Percentiles rank a stretch among this genome's conserved stretches.
These are phyloP conservation scores for Semaprochilodus insignis DNA, from an alignment of 2,797 vertebrate genomes.

Conservation along the genomic window DNA sequence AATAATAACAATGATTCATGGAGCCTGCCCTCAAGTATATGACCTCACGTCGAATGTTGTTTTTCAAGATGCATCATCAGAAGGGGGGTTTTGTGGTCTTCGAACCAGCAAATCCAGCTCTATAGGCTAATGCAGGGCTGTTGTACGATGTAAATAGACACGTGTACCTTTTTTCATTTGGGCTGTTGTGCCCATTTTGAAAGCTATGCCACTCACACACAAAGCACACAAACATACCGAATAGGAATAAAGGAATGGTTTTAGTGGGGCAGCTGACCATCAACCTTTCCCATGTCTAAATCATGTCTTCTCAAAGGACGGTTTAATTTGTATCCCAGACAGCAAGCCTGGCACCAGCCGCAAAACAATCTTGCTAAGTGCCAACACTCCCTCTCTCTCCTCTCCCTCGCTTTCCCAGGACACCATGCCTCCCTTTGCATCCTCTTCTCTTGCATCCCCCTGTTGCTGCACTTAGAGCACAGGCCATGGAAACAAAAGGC, in stretches of 20 bases:
- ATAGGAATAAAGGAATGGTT: neutral
- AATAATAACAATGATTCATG: too few relatives aligned
- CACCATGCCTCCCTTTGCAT: slow-evolving; percentile 10
- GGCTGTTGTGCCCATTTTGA: too few relatives aligned
- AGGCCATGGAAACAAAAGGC: slow-evolving; percentile 42
- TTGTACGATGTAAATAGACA: too few relatives aligned
- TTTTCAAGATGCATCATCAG: too few relatives aligned
- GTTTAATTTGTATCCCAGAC: slow-evolving; percentile 62
- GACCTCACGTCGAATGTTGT: too few relatives aligned
- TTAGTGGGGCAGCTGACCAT: slow-evolving; percentile 45
- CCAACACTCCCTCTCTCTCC: slow-evolving; percentile 58
- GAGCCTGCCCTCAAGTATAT: too few relatives aligned
- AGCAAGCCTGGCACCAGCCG: slow-evolving; percentile 64
- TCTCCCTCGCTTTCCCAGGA: slow-evolving; percentile 7
- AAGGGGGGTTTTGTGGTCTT: too few relatives aligned
- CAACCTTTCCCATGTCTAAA: slow-evolving; percentile 65
- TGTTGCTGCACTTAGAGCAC: slow-evolving; percentile 32
- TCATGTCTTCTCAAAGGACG: slow-evolving; percentile 65
- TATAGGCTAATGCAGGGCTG: too few relatives aligned
- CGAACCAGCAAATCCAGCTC: too few relatives aligned
- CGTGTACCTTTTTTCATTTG: too few relatives aligned
- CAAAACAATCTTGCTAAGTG: slow-evolving; percentile 68
- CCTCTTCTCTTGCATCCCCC: slow-evolving; percentile 41
- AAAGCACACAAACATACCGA: neutral
- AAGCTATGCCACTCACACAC: slow-evolving; percentile 15